phyloP scores from a whole-genome alignment of 1,140 invertebrate genomes.

The Frieseomelitta varia region DNA sequence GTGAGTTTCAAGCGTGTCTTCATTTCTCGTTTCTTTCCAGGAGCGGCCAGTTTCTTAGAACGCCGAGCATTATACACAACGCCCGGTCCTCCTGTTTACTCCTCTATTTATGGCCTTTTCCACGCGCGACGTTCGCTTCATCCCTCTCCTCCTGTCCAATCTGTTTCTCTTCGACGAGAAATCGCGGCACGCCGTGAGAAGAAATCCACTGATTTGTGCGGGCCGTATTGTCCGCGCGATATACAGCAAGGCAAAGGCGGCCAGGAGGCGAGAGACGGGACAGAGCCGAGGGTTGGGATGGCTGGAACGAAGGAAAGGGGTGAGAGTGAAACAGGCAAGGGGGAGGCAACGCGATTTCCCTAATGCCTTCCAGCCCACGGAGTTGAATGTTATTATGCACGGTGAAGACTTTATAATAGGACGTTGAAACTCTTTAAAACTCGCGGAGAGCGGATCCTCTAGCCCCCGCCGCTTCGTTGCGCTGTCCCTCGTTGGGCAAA shows the following conservation, averaged over 20 bases:
- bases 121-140: neutral
- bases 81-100: constrained; percentile 1
- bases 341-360: constrained; percentile 76
- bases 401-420: constrained; percentile 82
- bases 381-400: constrained; percentile 81
- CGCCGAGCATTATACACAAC: neutral
- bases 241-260: neutral
- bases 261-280: neutral
- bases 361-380: constrained; percentile 80
- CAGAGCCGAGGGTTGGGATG: neutral
- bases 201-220: constrained; percentile 50
- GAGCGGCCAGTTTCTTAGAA: neutral
- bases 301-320: constrained; percentile 25
- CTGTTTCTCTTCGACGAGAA: constrained; percentile 40
- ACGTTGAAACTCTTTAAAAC: constrained; percentile 80
- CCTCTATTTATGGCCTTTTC: constrained; percentile 27
- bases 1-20: constrained; percentile 49
- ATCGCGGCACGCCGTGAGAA: constrained; percentile 4
- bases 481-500: constrained; percentile 17
- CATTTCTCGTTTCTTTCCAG: constrained; percentile 43
- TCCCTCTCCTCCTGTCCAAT: neutral
- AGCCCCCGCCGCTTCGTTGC: constrained; percentile 21
- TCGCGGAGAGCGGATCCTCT: constrained; percentile 62
- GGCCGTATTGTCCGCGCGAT: constrained; percentile 34
- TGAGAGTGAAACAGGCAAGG: constrained; percentile 53